A percentile compares a stretch with the other conserved stretches of the same genome.
These are phyloP conservation scores for Notechis scutatus DNA, from an alignment of 2,113 vertebrate genomes.

Conservation along the genomic window DNA sequence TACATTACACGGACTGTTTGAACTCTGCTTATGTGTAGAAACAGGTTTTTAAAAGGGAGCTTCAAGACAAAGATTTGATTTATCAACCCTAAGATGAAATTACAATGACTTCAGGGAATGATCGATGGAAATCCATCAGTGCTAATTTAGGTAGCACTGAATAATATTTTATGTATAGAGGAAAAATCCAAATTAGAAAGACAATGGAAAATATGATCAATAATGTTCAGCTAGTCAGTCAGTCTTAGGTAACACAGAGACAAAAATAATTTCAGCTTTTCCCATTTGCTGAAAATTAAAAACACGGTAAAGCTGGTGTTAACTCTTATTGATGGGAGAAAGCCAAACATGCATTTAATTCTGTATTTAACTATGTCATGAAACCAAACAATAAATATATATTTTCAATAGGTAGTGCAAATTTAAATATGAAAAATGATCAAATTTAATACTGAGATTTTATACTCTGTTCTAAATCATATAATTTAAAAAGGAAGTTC, in stretches of 20 bases:
- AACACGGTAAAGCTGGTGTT: not conserved
- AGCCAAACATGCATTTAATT: not conserved
- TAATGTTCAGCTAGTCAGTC: not conserved
- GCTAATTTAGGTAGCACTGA: not conserved
- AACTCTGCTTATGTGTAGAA: conserved; percentile 27
- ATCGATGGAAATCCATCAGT: conserved; percentile 6
- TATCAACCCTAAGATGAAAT: not conserved
- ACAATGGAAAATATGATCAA: not conserved
- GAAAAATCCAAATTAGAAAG: not conserved
- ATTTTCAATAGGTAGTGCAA: not conserved
- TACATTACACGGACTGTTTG: not conserved
- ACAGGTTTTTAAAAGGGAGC: not conserved
- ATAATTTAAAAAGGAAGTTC: not conserved
- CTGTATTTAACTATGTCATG: not conserved
- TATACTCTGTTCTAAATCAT: not conserved
- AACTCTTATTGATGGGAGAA: not conserved
- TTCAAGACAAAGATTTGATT: conserved; percentile 4
- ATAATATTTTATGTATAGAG: not conserved
- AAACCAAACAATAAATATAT: not conserved
- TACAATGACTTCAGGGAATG: not conserved
- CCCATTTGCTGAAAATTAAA: not conserved
- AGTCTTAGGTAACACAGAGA: not conserved
- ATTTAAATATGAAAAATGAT: not conserved
- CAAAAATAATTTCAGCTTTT: not conserved
- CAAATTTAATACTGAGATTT: not conserved